phyloP scores from a whole-genome alignment of 64 coral and sea anemone species.

The Dendrophyllia cribrosa region DNA sequence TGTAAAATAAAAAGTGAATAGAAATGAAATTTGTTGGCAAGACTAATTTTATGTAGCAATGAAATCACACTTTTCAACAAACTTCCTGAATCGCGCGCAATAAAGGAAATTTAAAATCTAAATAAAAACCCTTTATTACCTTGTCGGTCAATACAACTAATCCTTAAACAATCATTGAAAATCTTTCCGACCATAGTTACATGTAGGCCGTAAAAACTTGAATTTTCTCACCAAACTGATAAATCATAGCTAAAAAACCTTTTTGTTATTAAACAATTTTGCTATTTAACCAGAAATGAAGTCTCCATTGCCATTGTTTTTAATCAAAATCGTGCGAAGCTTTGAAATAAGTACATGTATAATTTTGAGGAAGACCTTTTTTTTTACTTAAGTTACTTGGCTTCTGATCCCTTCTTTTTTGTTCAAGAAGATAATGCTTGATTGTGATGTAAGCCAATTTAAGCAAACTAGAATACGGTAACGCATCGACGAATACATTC shows the following conservation, averaged over 20 bases:
- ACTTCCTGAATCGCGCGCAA: conserved; percentile 26
- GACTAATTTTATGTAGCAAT: conserved; percentile 50
- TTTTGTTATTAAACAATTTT: too few relatives aligned
- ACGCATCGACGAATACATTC: too few relatives aligned
- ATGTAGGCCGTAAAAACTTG: not conserved
- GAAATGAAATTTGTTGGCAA: conserved; percentile 11
- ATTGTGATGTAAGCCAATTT: not conserved
- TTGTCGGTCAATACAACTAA: conserved; percentile 27
- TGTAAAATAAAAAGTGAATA: not conserved
- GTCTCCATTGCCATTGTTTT: too few relatives aligned
- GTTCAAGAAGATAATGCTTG: not conserved
- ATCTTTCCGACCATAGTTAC: not conserved
- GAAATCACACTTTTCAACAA: conserved; percentile 26
- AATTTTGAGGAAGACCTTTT: too few relatives aligned
- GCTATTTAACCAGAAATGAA: too few relatives aligned
- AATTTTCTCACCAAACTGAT: not conserved
- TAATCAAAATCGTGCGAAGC: too few relatives aligned
- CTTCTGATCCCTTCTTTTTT: too few relatives aligned
- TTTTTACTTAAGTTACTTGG: too few relatives aligned
- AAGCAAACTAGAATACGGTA: not conserved
- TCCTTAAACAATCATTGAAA: conserved; percentile 37
- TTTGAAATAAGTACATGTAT: too few relatives aligned
- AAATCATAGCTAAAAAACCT: not conserved
- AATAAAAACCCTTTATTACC: conserved; percentile 48
- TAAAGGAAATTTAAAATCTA: conserved; percentile 43